A percentile compares a stretch with the other conserved stretches of the same genome.
Conservation (phyloP, 1,140 invertebrate genomes). For the Pinna nobilis region DNA sequence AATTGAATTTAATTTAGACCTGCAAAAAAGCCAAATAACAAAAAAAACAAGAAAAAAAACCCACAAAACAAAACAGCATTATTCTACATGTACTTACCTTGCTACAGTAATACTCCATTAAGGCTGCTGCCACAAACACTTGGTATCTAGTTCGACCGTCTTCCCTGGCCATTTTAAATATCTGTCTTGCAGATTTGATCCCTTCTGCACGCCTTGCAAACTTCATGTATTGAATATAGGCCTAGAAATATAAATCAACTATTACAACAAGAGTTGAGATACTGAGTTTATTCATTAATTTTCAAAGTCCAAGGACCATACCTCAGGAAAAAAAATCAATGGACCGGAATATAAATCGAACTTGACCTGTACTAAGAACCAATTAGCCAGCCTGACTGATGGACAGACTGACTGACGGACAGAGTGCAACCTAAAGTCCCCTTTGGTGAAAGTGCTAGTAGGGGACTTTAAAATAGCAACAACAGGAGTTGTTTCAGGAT, state of each 20-base stretch:
- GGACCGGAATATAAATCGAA: too few species aligned
- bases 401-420: too few species aligned
- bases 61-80: background rate
- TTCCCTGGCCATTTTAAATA: slow-evolving; percentile 97
- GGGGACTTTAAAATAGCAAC: too few species aligned
- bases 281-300: background rate
- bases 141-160: slow-evolving; percentile 91
- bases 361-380: too few species aligned
- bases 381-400: too few species aligned
- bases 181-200: slow-evolving; percentile 94
- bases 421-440: too few species aligned
- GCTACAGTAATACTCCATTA: slow-evolving; percentile 99
- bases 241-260: slow-evolving; percentile 73
- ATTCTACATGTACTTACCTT: slow-evolving; percentile 78
- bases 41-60: too few species aligned
- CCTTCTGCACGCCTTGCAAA: slow-evolving; percentile 97
- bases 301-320: background rate
- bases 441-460: too few species aligned
- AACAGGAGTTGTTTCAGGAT: too few species aligned
- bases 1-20: too few species aligned
- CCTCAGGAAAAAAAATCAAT: too few species aligned
- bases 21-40: background rate
- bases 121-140: slow-evolving; percentile 95
- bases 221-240: slow-evolving; percentile 99
- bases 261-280: background rate